These are phyloP conservation scores for Phataginus tricuspis DNA, from an alignment of 2,797 vertebrate genomes.

Conservation along the genomic window DNA sequence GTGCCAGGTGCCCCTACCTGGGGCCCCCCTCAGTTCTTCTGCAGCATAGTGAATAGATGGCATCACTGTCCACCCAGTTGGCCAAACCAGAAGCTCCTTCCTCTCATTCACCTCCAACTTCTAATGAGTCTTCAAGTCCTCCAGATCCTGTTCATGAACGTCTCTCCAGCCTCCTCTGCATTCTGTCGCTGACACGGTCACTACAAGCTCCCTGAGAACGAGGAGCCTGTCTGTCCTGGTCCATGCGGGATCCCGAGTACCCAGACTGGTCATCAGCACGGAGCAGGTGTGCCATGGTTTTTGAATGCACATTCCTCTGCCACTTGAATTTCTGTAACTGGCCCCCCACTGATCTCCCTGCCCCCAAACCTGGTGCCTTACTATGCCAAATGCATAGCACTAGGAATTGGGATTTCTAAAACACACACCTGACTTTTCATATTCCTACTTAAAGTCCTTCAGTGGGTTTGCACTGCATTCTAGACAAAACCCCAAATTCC, in stretches of 20 bases:
- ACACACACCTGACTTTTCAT: neutral
- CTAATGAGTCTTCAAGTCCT: neutral
- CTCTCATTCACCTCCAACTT: neutral
- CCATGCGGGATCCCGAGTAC: neutral
- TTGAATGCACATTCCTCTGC: neutral
- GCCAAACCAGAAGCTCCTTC: neutral
- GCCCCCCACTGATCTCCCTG: neutral
- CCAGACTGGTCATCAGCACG: neutral
- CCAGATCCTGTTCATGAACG: neutral
- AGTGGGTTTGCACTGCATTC: no score
- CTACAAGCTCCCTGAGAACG: neutral
- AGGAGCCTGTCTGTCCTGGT: neutral
- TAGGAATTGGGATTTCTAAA: neutral
- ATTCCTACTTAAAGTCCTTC: neutral
- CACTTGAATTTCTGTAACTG: neutral
- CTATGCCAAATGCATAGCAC: neutral
- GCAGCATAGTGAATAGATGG: neutral
- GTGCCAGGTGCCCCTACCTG: accelerated
- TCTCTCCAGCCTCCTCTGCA: neutral
- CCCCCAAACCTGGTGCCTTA: neutral
- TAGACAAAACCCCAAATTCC: neutral
- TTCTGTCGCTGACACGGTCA: neutral
- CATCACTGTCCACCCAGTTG: neutral
- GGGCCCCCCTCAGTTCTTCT: neutral
- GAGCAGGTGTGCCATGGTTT: accelerated